phyloP scores from a whole-genome alignment of 2,797 vertebrate species.

The Micropoecilia bifurca region DNA sequence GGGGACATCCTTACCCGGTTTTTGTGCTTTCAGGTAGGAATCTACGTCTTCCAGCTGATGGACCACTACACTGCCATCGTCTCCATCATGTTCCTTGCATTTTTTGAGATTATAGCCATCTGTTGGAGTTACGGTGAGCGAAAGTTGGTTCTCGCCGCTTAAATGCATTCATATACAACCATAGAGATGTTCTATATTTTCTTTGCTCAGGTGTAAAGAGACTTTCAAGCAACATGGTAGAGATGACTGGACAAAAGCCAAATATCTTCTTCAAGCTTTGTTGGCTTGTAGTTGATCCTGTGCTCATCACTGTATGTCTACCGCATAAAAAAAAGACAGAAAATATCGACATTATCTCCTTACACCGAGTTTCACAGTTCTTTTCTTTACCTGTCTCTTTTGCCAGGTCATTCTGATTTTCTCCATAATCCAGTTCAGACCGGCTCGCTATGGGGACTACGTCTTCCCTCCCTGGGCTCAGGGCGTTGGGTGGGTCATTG shows the following conservation, averaged over 20 bases:
- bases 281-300: conserved; percentile 77
- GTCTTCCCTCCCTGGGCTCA: conserved; percentile 84
- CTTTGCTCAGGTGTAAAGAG: conserved; percentile 71
- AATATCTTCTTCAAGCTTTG: conserved; percentile 78
- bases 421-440: conserved; percentile 81
- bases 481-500: conserved; percentile 81
- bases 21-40: conserved; percentile 74
- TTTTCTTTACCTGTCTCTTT: conserved; percentile 1
- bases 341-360: neutral
- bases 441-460: conserved; percentile 77
- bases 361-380: neutral
- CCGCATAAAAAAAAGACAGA: neutral
- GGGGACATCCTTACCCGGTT: neutral
- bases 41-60: conserved; percentile 86
- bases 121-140: conserved; percentile 82
- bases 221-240: conserved; percentile 75
- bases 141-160: neutral
- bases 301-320: conserved; percentile 74
- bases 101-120: conserved; percentile 82
- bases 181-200: neutral
- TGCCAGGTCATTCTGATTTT: conserved; percentile 82
- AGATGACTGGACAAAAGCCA: conserved; percentile 78
- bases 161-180: too few relatives aligned
- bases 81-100: conserved; percentile 83
- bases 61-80: conserved; percentile 86